Percentiles rank a stretch among this genome's conserved stretches.
phyloP scores from a whole-genome alignment of 2,888 invertebrate genomes.

The Maniola hyperantus region DNA sequence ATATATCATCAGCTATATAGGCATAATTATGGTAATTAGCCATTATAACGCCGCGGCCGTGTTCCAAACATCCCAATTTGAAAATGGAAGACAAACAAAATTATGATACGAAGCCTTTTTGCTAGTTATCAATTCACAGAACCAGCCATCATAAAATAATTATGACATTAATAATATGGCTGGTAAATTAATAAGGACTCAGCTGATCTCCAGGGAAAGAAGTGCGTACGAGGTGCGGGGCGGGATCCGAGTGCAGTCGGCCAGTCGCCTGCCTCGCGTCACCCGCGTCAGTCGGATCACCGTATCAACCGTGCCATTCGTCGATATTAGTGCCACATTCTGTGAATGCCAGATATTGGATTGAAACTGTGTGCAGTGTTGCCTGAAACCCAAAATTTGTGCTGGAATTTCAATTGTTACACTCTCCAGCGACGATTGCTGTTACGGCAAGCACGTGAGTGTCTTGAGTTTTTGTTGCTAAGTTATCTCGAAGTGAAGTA shows the following conservation, averaged over 20 bases:
- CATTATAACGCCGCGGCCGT: background rate
- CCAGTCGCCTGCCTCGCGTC: conserved; percentile 64
- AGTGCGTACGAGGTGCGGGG: conserved; percentile 46
- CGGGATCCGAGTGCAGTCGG: conserved; percentile 42
- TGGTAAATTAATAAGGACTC: conserved; percentile 42
- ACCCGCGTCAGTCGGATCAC: conserved; percentile 51
- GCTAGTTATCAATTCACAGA: conserved; percentile 32
- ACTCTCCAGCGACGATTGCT: background rate
- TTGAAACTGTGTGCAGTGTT: conserved; percentile 39
- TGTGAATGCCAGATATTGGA: conserved; percentile 34
- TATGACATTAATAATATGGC: conserved; percentile 14
- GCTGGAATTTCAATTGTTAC: conserved; percentile 22
- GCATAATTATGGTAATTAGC: background rate
- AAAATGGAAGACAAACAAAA: conserved; percentile 20
- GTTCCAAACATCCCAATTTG: conserved; percentile 16
- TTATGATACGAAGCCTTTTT: background rate
- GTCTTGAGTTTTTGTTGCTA: background rate
- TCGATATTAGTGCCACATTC: conserved; percentile 38
- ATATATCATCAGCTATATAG: background rate
- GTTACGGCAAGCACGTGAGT: conserved; percentile 35
- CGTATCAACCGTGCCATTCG: conserved; percentile 19
- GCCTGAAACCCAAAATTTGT: conserved; percentile 29
- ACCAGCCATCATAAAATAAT: conserved; percentile 39
- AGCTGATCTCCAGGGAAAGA: conserved; percentile 55
- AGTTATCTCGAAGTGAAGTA: background rate